Conservation (phyloP, 2,113 vertebrate genomes). For the Cheirogaleus medius region DNA sequence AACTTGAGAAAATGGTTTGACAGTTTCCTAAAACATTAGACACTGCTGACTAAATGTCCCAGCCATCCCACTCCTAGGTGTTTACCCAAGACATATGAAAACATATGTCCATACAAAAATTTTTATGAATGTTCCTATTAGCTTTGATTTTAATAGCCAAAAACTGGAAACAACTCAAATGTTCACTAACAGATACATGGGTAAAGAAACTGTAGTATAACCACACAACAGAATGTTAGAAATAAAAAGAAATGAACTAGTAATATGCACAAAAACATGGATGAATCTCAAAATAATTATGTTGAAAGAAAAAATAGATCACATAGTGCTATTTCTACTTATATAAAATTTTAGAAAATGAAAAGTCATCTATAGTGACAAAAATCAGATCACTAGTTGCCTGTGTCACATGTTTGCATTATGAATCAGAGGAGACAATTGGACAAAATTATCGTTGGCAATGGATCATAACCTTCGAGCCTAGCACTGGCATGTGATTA, state of each 20-base stretch:
- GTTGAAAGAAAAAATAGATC: background rate
- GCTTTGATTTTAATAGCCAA: background rate
- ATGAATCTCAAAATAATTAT: slow-evolving; percentile 5
- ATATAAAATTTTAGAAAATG: slow-evolving; percentile 21
- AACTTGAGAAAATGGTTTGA: background rate
- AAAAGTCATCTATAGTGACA: background rate
- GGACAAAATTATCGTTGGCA: background rate
- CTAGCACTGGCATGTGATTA: background rate
- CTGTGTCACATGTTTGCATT: background rate
- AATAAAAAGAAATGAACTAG: background rate
- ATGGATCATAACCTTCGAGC: background rate
- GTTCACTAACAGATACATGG: background rate
- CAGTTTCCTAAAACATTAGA: slow-evolving; percentile 26
- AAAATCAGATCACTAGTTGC: background rate
- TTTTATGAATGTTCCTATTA: background rate
- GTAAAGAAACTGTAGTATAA: background rate
- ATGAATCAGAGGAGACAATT: background rate
- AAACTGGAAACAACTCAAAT: background rate
- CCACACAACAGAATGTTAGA: background rate
- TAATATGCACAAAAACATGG: background rate
- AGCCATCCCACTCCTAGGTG: background rate
- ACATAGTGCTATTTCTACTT: background rate
- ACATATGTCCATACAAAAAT: background rate
- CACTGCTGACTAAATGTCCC: background rate
- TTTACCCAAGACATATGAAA: background rate